These are phyloP conservation scores for Pelochelys cantorii DNA, from an alignment of 2,797 vertebrate genomes.

Conservation along the genomic window DNA sequence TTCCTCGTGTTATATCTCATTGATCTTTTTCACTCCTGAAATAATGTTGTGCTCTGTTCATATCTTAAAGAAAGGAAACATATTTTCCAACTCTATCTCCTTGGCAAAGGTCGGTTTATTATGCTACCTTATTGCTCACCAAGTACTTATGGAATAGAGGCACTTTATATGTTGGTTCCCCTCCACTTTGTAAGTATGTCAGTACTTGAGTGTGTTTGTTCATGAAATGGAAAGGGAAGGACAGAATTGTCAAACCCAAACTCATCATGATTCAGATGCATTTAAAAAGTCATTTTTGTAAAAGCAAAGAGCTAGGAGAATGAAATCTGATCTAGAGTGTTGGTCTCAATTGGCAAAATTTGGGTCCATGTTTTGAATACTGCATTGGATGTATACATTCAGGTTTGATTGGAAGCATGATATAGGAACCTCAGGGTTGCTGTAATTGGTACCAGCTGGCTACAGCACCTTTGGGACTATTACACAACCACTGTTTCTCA, in stretches of 20 bases:
- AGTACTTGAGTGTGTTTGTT: neutral
- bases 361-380: fast-evolving
- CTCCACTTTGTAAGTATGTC: fast-evolving
- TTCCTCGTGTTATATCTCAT: constrained; percentile 7
- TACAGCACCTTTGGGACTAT: neutral
- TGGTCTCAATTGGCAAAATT: neutral
- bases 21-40: constrained; percentile 59
- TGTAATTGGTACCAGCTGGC: neutral
- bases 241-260: constrained; percentile 9
- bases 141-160: constrained; percentile 9
- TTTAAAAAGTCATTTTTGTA: neutral
- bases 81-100: neutral
- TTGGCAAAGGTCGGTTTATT: constrained; percentile 9
- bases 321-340: neutral
- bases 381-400: neutral
- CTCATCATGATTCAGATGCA: neutral
- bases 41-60: neutral
- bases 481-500: fast-evolving
- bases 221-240: constrained; percentile 1
- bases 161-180: neutral
- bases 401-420: fast-evolving
- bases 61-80: neutral
- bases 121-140: neutral
- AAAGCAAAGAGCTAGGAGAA: neutral
- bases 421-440: neutral